These are phyloP conservation scores for Lumbricus terrestris DNA, from an alignment of 2,888 invertebrate species.

Conservation along the genomic window DNA sequence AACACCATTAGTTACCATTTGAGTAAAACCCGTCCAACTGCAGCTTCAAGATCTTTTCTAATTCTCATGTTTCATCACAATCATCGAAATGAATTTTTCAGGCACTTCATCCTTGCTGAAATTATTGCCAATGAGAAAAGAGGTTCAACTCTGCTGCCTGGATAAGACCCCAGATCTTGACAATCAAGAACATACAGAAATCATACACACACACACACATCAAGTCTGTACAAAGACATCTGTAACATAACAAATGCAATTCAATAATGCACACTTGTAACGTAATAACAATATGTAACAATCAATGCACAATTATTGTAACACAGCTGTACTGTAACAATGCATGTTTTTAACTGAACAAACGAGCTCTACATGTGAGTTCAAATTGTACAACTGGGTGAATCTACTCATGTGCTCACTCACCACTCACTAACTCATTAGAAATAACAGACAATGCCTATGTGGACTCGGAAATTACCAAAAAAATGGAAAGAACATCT, in stretches of 20 bases:
- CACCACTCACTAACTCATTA: too few relatives aligned
- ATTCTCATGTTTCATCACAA: too few relatives aligned
- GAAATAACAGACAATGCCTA: too few relatives aligned
- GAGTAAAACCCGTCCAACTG: too few relatives aligned
- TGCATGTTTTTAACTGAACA: neutral
- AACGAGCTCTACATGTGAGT: too few relatives aligned
- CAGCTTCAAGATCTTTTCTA: too few relatives aligned
- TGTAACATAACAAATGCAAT: neutral
- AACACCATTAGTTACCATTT: too few relatives aligned
- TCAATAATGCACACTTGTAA: neutral
- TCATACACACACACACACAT: neutral
- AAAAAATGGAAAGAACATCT: neutral
- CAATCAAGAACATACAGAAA: too few relatives aligned
- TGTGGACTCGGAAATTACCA: neutral
- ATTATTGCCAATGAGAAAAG: too few relatives aligned
- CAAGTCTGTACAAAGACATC: neutral
- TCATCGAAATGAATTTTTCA: too few relatives aligned
- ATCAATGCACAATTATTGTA: neutral
- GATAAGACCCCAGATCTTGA: neutral
- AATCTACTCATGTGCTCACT: neutral
- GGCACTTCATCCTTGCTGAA: too few relatives aligned
- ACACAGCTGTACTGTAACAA: neutral
- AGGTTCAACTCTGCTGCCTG: neutral
- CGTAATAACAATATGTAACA: neutral
- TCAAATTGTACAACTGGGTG: neutral